Conservation (phyloP, 2,113 vertebrate species). For the Australoheros scitulus region DNA sequence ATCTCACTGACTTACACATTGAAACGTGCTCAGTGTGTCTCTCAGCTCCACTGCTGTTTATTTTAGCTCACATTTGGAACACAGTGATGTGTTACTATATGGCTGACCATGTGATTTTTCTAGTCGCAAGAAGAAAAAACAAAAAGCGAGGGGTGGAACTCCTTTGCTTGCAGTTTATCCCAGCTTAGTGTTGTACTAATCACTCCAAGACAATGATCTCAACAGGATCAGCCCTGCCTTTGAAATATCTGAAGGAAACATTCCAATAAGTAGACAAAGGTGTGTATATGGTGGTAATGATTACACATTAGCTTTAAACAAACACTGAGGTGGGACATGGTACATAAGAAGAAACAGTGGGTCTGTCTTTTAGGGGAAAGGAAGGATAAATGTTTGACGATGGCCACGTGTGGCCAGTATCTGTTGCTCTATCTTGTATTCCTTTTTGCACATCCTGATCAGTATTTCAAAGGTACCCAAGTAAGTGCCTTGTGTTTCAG, state of each 20-base stretch:
- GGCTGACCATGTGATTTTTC: conserved; percentile 32
- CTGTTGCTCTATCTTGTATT: conserved; percentile 42
- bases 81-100: neutral
- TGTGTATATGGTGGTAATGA: conserved; percentile 17
- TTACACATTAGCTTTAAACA: conserved; percentile 49
- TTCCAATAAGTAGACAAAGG: conserved; percentile 32
- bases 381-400: conserved; percentile 57
- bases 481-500: conserved; percentile 87
- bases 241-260: neutral
- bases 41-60: neutral
- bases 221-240: conserved; percentile 43
- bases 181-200: neutral
- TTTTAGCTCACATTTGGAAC: neutral
- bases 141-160: conserved; percentile 41
- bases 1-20: neutral
- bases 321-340: neutral
- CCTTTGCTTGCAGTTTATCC: neutral
- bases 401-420: conserved; percentile 60
- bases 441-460: conserved; percentile 70
- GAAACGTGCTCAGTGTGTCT: neutral
- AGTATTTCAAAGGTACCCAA: conserved; percentile 60
- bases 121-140: conserved; percentile 10
- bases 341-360: conserved; percentile 7
- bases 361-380: neutral
- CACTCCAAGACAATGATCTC: conserved; percentile 61